phyloP scores from a whole-genome alignment of 2,888 invertebrate species.

The Mantis religiosa region DNA sequence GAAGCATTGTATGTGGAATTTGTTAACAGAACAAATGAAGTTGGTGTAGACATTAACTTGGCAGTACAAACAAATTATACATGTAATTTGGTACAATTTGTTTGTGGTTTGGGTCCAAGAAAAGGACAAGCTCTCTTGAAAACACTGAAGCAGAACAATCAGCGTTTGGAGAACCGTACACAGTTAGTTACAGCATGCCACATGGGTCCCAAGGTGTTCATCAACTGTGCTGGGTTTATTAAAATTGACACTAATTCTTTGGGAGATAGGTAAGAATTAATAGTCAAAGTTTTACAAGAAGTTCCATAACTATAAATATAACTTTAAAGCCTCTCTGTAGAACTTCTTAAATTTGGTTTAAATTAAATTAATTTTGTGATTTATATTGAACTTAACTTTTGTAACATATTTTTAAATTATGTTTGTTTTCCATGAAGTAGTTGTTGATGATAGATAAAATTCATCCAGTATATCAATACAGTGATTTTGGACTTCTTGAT shows the following conservation, averaged over 20 bases:
- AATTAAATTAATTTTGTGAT: too few relatives aligned
- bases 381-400: too few relatives aligned
- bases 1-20: constrained; percentile 81
- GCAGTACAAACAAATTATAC: constrained; percentile 87
- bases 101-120: constrained; percentile 93
- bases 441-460: too few relatives aligned
- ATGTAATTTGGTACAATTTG: constrained; percentile 87
- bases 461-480: too few relatives aligned
- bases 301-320: neutral
- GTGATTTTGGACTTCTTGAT: too few relatives aligned
- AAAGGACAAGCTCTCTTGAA: constrained; percentile 86
- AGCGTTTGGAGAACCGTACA: constrained; percentile 87
- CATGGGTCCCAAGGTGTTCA: constrained; percentile 97
- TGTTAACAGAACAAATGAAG: constrained; percentile 94
- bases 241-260: constrained; percentile 95
- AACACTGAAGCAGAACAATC: constrained; percentile 85
- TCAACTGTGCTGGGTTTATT: constrained; percentile 98
- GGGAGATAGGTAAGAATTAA: constrained; percentile 63
- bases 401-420: too few relatives aligned
- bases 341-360: neutral
- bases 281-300: neutral
- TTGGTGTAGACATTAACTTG: constrained; percentile 94
- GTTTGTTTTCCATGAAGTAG: neutral
- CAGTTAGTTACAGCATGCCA: constrained; percentile 93
- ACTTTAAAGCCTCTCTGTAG: neutral